Base-by-base conservation (phyloP, 2,113 vertebrate species). In the Syngnathoides biaculeatus region DNA sequence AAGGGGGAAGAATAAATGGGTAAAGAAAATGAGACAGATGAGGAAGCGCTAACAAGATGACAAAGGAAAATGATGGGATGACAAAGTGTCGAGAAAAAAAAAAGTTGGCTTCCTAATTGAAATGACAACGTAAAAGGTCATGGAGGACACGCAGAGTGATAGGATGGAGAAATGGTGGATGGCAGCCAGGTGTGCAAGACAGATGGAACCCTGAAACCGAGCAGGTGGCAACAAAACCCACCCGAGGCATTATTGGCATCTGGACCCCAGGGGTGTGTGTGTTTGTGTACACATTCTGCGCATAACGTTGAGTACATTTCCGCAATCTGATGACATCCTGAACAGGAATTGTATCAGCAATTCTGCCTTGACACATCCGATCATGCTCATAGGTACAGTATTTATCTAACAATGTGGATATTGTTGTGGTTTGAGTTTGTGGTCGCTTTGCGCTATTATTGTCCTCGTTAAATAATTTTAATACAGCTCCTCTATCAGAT, bases 151-250 rank as follows among this genome's bases (percentile, higher is more conserved):
- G 4, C 42, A 39, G 75, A 74, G 70, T 65, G 80, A 79, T 81
- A 71, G 75, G 59, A 73, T 64, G 40, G 43, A 42, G 69, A 77
- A n/a, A 64, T 73, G 70, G 71, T 79, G 42, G 81, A 74, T 74
- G 67, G 65, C 67, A 79, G 73, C 69, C 84, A 86, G 81, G 82
- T 88, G 84, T 80, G 68, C 56, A 65, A 80, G 69, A 79, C 86
- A 87, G 85, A 86, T 66, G 72, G 75, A 72, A 70, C 59, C 50
- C 69, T 59, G 68, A 76, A 75, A 76, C 47, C 74, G 77, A 79
- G 59, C 83, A 88, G 82, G 83, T 85, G 82, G 69, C 61, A 64
- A 67, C 67, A 70, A 69, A 65, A 45, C 73, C 79, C 72, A 79
- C 74, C 13, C 64, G 62, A 84, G 74, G 52, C 65, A 66, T 74